Evolutionary conservation across 2,113 vertebrate genomes (phyloP), one percentile per base, ranked within the genome.

Genomic region (Bufo gargarizans): DNA sequence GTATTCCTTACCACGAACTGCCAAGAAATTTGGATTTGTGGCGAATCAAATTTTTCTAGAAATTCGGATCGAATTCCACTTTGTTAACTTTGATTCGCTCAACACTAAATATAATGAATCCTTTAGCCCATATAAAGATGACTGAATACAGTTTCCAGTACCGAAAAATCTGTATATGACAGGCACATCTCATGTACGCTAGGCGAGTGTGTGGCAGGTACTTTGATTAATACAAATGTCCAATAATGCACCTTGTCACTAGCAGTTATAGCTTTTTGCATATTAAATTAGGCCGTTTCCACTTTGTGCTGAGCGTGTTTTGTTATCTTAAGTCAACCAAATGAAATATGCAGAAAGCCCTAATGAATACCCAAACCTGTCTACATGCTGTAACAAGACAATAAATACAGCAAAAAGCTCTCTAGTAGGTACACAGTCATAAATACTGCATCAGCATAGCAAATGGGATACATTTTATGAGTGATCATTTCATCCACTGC

Each of bases 381-480:
- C 79, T 47, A 58, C 79, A 61, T 82, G 33, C 43, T 63, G 43
- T 43, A 81, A 17, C 78, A 45, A 61, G 16, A 82, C 58, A 61
- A 82, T 61, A 63, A 43, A 82, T 63, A 63, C 47, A 82, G 79
- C 79, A 82, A 82, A 82, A 63, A 61, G 79, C 58, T 82, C 17
- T 82, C 79, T 45, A 6, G 56, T 63, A 63, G 58, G 58, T 63
- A 47, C 56, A 82, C n/a, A 63, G 58, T 63, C 58, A 63, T 82
- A 82, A 82, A 82, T 63, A 82, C 79, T 82, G 79, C 58, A 82
- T 82, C 79, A 63, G 56, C 79, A 63, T 63, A 63, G 56, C 56
- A 82, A 61, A 82, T 82, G 43, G 79, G 79, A 82, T 47, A 16
- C 58, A 61, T 82, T 78, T 78, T 78, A 78, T 82, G 56, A 82